These are phyloP conservation scores for Lucinisca nassula DNA, from an alignment of 2,888 invertebrate genomes.

Conservation along the genomic window DNA sequence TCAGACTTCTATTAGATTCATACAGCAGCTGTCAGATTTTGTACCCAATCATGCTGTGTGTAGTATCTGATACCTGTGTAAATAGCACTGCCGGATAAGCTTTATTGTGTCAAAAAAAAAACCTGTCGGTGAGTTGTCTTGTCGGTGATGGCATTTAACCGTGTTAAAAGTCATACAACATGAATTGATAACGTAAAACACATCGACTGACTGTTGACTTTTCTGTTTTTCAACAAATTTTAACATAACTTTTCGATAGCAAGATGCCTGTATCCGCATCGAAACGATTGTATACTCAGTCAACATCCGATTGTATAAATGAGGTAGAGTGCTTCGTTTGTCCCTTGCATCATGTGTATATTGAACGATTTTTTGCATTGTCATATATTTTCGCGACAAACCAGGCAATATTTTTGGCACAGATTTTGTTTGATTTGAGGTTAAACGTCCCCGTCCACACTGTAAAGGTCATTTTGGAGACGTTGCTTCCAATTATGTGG, in stretches of 20 bases:
- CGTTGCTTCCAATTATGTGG: no score
- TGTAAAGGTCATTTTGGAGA: no score
- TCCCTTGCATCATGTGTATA: neutral
- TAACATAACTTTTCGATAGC: neutral
- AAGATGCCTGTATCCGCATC: conserved; percentile 74
- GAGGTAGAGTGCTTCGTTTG: conserved; percentile 57
- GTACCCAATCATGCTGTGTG: no score
- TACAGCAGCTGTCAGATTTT: no score
- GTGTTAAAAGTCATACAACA: no score
- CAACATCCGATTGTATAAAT: conserved; percentile 69
- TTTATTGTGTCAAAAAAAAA: no score
- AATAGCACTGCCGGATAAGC: no score
- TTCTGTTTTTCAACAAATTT: neutral
- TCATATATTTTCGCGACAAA: conserved; percentile 39
- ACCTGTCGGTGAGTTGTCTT: no score
- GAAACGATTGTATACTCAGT: conserved; percentile 75
- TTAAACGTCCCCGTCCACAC: no score
- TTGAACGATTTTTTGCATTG: neutral
- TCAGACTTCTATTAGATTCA: no score
- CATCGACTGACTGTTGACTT: neutral
- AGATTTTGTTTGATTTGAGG: neutral
- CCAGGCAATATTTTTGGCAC: neutral
- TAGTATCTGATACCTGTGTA: no score
- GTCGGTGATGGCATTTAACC: no score
- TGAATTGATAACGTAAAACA: conserved; percentile 51